Base-by-base conservation (phyloP, 1,140 invertebrate species). In the Drosophila nasuta region DNA sequence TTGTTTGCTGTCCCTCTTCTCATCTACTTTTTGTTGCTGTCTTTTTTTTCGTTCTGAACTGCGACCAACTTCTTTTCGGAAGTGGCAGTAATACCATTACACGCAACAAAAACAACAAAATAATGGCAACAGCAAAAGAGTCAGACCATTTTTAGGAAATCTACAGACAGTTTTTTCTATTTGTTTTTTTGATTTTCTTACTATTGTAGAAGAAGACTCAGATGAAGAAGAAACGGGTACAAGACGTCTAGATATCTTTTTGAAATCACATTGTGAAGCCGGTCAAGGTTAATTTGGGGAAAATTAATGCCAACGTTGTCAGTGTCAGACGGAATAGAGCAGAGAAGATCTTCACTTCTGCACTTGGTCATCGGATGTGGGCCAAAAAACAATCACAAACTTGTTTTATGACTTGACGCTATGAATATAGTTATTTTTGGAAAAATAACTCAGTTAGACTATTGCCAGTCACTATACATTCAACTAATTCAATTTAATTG, bases 211-310 rank as follows among this genome's bases (percentile, higher is more conserved):
- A 54, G 35, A 35, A 7, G 60, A 54, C 33, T 52, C 28, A 15
- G 46, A 30, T 8, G 43, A 60, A 69, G 17, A n/a, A 73, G 69
- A 68, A 87, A 88, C 83, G 68, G 73, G 82, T 75, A 82, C 83
- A 69, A 60, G 45, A 28, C 56, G 80, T 88, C 69, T 87, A 25
- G 13, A 38, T 48, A 57, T 75, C 45, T 62, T 57, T 59, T 46
- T 58, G 7, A 56, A 56, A 41, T 87, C 66, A 59, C 77, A 83
- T 83, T 88, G 81, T 89, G 70, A 83, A 81, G 81, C 77, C 85
- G 85, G 85, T 88, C 85, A 88, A 88, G 83, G 83, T 88, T 88
- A 88, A 81, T 88, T 81, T 89, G 70, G 74, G 79, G 66, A 81
- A 85, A 81, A 85, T 80, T 77, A 85, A 77, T 81, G 70, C 70